Base-by-base conservation (phyloP, 2,797 vertebrate species). In the Oreochromis mossambicus region DNA sequence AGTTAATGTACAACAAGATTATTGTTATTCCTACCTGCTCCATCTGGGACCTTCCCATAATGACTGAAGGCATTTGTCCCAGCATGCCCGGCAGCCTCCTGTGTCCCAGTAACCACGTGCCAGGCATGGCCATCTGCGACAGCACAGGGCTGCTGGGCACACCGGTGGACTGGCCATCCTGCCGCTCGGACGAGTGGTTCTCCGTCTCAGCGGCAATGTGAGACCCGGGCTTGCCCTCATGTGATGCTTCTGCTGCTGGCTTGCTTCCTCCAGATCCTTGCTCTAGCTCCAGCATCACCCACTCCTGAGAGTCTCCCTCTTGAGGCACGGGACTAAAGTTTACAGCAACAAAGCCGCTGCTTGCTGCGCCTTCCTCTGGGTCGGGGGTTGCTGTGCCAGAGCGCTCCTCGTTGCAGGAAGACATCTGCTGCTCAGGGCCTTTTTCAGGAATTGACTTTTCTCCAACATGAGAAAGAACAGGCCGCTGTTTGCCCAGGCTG, bases 231-330 rank as follows among this genome's bases (percentile, higher is more conserved):
- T 97, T 97, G 81, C 97, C 97, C 88, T 97, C 97, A 1, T 87
- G 86, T 3, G n/a, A 80, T 19, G 73, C 38, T 24, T 94, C 94
- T 4, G 41, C 24, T 19, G 87, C 29, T 56, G 94, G 94, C 83
- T 97, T 98, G 81, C 97, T 95, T 84, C 96, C 97, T 89, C 96
- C 97, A 38, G 97, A 97, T 13, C 96, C 98, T 50, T 96, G 96
- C 85, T 99, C 98, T 38, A 98, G 96, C 92, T 99, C 98, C 91
- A 99, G 97, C 95, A 99, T 97, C 89, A 99, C 98, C 98, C 98
- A 99, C 90, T 99, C 98, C 93, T 98, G 98, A 81, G 98, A 98
- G 95, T 98, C 97, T 63, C 97, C 95, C 68, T 98, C 98, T 83
- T 98, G 98, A 79, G 97, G 97, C 70, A 97, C 97, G 34, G 98